phyloP scores from a whole-genome alignment of 2,113 vertebrate genomes.

The Phalacrocorax pelagicus region DNA sequence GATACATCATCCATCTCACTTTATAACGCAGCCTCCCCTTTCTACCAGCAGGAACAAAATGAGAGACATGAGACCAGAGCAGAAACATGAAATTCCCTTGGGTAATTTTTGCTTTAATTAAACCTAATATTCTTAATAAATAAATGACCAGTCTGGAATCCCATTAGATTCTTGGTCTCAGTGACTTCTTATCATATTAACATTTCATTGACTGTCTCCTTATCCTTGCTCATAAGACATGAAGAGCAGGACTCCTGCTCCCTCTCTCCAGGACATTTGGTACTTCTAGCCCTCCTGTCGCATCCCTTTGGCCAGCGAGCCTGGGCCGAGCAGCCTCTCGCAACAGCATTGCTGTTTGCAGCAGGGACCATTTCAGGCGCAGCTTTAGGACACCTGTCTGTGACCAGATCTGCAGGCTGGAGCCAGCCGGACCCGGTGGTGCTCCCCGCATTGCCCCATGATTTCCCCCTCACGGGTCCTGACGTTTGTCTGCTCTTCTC shows the following conservation, averaged over 20 bases:
- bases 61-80: neutral
- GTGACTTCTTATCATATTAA: neutral
- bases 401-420: neutral
- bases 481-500: neutral
- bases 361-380: neutral
- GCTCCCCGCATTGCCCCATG: fast-evolving
- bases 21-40: neutral
- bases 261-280: no score
- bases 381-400: neutral
- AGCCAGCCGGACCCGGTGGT: neutral
- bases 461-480: neutral
- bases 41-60: no score
- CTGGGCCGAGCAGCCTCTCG: neutral
- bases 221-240: neutral
- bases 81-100: neutral
- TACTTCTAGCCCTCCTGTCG: neutral
- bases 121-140: neutral
- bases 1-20: neutral
- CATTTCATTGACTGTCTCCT: neutral
- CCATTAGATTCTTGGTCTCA: neutral
- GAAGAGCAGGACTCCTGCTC: neutral
- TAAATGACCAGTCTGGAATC: neutral
- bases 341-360: neutral
- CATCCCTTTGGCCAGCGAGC: neutral
- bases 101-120: neutral